These are phyloP conservation scores for Nemotelus pantherinus DNA, from an alignment of 2,888 invertebrate species.

Conservation along the genomic window DNA sequence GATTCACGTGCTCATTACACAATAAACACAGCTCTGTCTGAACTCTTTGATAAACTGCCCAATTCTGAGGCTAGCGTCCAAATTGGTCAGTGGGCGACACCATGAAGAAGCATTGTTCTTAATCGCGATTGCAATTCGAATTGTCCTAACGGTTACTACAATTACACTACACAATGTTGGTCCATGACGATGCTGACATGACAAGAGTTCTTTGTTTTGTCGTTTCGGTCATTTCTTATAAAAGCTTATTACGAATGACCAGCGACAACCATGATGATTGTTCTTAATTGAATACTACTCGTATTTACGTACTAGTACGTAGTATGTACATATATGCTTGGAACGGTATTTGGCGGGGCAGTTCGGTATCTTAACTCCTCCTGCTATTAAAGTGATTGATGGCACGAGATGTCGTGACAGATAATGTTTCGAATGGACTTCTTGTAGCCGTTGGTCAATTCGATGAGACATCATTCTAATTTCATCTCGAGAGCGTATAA, in stretches of 20 bases:
- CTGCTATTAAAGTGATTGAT: conserved; percentile 35
- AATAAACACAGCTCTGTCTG: too few species aligned
- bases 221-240: conserved; percentile 36
- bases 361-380: neutral
- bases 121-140: neutral
- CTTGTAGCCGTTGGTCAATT: neutral
- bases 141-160: neutral
- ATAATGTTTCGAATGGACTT: conserved; percentile 11
- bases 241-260: conserved; percentile 11
- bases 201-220: conserved; percentile 3
- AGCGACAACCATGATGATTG: neutral
- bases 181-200: neutral
- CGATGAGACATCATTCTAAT: conserved; percentile 21
- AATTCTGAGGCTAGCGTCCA: too few species aligned
- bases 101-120: conserved; percentile 8
- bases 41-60: too few species aligned
- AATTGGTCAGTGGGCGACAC: conserved; percentile 8
- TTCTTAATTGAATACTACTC: conserved; percentile 38
- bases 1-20: too few species aligned
- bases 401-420: conserved; percentile 36
- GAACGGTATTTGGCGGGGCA: too few species aligned
- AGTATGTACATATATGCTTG: too few species aligned
- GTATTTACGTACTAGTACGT: too few species aligned
- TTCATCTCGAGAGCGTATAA: neutral
- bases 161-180: neutral